Percentiles rank a stretch among this genome's conserved stretches.
phyloP scores from a whole-genome alignment of 1,140 invertebrate genomes.

The Drosophila bocki region DNA sequence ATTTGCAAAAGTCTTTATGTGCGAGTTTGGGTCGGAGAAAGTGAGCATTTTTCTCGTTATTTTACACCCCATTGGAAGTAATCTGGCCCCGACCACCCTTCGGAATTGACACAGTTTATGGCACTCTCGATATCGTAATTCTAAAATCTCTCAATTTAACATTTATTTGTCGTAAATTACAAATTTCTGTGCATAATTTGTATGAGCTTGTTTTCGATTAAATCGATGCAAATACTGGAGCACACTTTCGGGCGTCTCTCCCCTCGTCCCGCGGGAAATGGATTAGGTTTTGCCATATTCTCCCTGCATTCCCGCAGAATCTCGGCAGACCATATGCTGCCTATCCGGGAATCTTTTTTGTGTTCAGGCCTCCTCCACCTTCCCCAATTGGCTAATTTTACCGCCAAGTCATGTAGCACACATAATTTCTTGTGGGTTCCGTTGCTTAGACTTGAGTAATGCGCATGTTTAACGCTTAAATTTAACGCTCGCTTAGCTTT shows the following conservation, averaged over 20 bases:
- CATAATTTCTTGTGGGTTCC: slow-evolving; percentile 55
- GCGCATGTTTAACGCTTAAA: slow-evolving; percentile 46
- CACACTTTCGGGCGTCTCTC: slow-evolving; percentile 13
- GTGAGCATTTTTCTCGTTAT: slow-evolving; percentile 70
- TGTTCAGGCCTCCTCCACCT: slow-evolving; percentile 14
- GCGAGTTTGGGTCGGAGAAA: slow-evolving; percentile 42
- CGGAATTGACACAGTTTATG: slow-evolving; percentile 67
- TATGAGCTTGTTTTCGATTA: slow-evolving; percentile 15
- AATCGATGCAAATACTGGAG: slow-evolving; percentile 23
- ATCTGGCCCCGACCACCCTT: slow-evolving; percentile 7
- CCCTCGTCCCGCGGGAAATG: slow-evolving; percentile 11
- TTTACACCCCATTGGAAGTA: slow-evolving; percentile 74
- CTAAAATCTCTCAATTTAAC: slow-evolving; percentile 81
- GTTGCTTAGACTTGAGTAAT: slow-evolving; percentile 13
- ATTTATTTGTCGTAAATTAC: slow-evolving; percentile 83
- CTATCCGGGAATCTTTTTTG: background rate
- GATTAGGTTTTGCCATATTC: slow-evolving; percentile 8
- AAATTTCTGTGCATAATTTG: slow-evolving; percentile 65
- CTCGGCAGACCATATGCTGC: slow-evolving; percentile 46
- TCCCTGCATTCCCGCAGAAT: background rate
- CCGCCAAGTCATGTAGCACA: slow-evolving; percentile 68
- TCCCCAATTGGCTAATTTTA: slow-evolving; percentile 63
- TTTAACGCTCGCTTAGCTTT: slow-evolving; percentile 63
- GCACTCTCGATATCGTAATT: slow-evolving; percentile 67
- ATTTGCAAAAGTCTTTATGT: slow-evolving; percentile 60